Percentiles rank a stretch among this genome's conserved stretches.
phyloP scores from a whole-genome alignment of 1,140 invertebrate species.

The Drosophila nikananu region DNA sequence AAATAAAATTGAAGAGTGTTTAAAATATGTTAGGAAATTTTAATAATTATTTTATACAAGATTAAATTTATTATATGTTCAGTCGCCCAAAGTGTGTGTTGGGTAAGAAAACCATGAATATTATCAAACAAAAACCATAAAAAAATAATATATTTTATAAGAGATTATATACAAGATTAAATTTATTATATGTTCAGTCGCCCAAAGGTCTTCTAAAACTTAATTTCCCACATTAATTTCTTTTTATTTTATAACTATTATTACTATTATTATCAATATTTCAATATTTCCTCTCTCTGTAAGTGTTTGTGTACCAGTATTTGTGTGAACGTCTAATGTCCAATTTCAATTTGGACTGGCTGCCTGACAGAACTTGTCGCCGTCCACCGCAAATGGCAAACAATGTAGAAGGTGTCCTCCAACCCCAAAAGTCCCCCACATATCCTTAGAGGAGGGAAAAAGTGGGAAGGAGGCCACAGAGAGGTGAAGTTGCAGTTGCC shows the following conservation, averaged over 20 bases:
- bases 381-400: conserved; percentile 61
- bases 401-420: conserved; percentile 57
- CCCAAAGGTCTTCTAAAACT: too few species aligned
- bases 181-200: too few species aligned
- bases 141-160: not conserved
- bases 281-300: conserved; percentile 5
- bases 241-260: too few species aligned
- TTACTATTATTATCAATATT: fast-evolving
- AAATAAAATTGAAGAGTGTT: not conserved
- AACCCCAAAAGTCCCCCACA: conserved; percentile 30
- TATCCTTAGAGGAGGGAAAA: conserved; percentile 11
- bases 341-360: conserved; percentile 82
- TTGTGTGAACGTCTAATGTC: conserved; percentile 74
- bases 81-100: too few species aligned
- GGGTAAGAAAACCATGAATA: not conserved
- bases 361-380: conserved; percentile 33
- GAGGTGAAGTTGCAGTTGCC: conserved; percentile 42
- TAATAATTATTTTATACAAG: not conserved
- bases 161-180: not conserved
- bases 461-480: not conserved
- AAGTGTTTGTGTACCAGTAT: conserved; percentile 32
- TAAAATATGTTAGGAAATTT: not conserved
- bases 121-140: fast-evolving
- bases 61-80: too few species aligned
- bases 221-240: too few species aligned